Evolutionary conservation across 2,888 invertebrate species (phyloP), one percentile per base, ranked within the genome.

Genomic region (Prenolepis imparis): DNA sequence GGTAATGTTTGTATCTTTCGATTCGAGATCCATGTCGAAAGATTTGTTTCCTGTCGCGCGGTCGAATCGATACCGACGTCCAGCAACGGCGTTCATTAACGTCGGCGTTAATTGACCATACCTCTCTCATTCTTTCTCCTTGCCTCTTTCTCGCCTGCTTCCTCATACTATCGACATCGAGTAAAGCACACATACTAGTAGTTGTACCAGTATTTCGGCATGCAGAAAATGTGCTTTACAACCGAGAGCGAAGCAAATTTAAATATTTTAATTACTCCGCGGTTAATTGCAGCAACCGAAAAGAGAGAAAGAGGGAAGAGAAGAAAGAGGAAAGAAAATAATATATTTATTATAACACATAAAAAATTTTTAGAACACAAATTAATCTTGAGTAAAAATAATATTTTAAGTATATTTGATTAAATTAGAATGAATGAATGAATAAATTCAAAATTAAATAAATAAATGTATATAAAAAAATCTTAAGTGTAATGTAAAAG

Each of bases 201-300:
- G 61, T 67, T 66, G 52, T 55, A 70, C 52, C 67, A 44, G 41
- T 64, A 68, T 74, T 59, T 61, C 44, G 77, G 39, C 52, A 77
- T 28, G 77, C 70, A 55, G 68, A 68, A 52, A 68, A 68, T 11
- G 39, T 39, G 39, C 66, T 67, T 74, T 28, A 75, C 57, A 55
- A 67, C 74, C 63, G 64, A 73, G 68, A 66, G 18, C 24, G 63
- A 32, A 24, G 32, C 39, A 64, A 72, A 82, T 85, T 87, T 81
- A 88, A 91, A 92, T 90, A 91, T 92, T 92, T 91, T 91, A 92
- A 92, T 92, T 92, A 92, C 90, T 87, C 83, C 75, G 67, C 83
- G 81, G 86, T 91, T 92, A 91, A 92, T 92, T 90, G 86, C 87
- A 39, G n/a, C 39, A 68, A 6, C 12, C 66, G 32, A 44, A 8